Conservation (phyloP, 2,113 vertebrate species). For the Scophthalmus maximus region DNA sequence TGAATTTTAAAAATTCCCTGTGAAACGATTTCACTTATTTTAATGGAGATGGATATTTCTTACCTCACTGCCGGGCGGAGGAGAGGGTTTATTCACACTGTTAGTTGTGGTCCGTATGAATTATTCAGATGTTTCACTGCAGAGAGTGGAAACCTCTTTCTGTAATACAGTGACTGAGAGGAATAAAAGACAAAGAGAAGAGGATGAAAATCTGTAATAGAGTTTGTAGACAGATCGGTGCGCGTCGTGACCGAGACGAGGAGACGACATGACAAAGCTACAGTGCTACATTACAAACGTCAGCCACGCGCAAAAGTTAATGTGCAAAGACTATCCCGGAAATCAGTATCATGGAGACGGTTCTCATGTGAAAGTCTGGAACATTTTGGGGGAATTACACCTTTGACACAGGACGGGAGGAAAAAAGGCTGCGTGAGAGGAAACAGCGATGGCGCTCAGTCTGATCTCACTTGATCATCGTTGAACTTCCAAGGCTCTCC, state of each 20-base stretch:
- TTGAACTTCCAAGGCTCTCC: slow-evolving; percentile 43
- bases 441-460: slow-evolving; percentile 10
- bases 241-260: no score
- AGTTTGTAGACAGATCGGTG: no score
- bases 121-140: background rate
- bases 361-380: no score
- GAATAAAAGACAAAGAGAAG: no score
- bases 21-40: background rate
- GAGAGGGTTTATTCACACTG: background rate
- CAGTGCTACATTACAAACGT: no score
- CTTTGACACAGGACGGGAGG: background rate
- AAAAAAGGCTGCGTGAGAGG: slow-evolving; percentile 30
- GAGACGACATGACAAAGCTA: no score
- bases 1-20: background rate
- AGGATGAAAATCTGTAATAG: no score
- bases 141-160: no score
- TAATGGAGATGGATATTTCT: slow-evolving; percentile 13
- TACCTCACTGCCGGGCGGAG: background rate
- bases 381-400: slow-evolving; percentile 4
- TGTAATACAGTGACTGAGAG: background rate
- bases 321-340: no score
- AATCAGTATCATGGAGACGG: no score
- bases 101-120: background rate
- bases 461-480: slow-evolving; percentile 16
- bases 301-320: no score